Evolutionary conservation across 2,888 invertebrate species (phyloP).

Genomic region (Rhimphoctona megacephalus): DNA sequence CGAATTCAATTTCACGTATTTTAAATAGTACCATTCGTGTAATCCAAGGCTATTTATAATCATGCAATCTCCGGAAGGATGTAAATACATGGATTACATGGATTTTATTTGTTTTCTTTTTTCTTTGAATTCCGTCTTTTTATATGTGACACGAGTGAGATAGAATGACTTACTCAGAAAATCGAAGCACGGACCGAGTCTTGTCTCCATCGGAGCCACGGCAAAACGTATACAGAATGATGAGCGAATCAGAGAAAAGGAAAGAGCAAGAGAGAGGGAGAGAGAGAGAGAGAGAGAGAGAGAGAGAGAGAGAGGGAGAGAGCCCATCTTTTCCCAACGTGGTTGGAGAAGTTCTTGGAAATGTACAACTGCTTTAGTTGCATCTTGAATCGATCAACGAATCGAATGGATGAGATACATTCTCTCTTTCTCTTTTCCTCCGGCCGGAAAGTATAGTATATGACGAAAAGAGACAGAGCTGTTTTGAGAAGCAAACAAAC

Average conservation of each 20-base stretch:
- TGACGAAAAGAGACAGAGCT: not conserved
- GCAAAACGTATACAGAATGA: slow-evolving; percentile 18
- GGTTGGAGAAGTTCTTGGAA: slow-evolving; percentile 61
- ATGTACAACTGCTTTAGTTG: slow-evolving; percentile 51
- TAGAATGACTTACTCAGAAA: slow-evolving; percentile 47
- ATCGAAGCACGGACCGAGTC: slow-evolving; percentile 58
- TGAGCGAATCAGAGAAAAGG: not conserved
- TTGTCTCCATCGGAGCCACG: slow-evolving; percentile 18
- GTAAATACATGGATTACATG: slow-evolving; percentile 2
- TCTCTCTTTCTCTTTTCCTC: slow-evolving; percentile 26
- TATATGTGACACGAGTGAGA: slow-evolving; percentile 11
- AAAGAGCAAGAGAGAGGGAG: slow-evolving; percentile 8
- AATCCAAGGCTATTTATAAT: not conserved
- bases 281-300: slow-evolving; percentile 17
- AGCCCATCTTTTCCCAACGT: slow-evolving; percentile 38
- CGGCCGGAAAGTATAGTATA: not conserved
- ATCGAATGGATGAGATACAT: slow-evolving; percentile 52
- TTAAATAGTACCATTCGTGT: not conserved
- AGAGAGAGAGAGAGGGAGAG: slow-evolving; percentile 18
- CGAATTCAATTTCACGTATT: slow-evolving; percentile 1
- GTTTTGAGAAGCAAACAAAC: slow-evolving; percentile 49
- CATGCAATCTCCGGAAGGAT: not conserved
- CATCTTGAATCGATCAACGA: slow-evolving; percentile 68
- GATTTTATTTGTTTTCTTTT: not conserved
- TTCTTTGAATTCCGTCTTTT: slow-evolving; percentile 2